Base-by-base conservation (phyloP, 2,888 invertebrate species). In the Leptinotarsa tumamoca region DNA sequence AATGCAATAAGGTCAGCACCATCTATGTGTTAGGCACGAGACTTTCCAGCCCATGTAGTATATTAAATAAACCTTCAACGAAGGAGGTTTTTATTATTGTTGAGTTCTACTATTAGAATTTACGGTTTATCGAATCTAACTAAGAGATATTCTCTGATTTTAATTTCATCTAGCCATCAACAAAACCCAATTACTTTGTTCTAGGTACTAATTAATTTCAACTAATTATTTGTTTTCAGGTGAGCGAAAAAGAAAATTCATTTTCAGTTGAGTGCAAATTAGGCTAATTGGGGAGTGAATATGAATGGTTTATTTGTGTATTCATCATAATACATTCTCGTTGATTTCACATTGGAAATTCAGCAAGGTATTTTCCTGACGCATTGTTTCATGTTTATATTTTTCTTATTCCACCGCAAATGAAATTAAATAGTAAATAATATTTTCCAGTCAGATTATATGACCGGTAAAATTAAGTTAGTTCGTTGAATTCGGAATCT, bases 181-280 rank as follows among this genome's bases (percentile, higher is more conserved):
- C n/a, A n/a, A 63, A 43, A 43, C n/a, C 7, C 3, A 63, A 43
- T 63, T 63, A n/a, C 33, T 63, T 13, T 43, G n/a, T 43, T 63
- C 21, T 14, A 18, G 0, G 10, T 3, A 23, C 58, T n/a, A 58
- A 58, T 58, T 18, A 23, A 58, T 58, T 23, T 58, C n/a, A 43
- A 43, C 43, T 43, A 43, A 63, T 18, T 63, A n/a, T 43, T 63
- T 63, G 63, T 63, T 27, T 43, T 10, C 63, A 63, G 43, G 33
- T 63, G 27, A 43, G 63, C 43, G 43, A 4, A 33, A 14, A 1
- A 10, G 43, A 27, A 21, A 43, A 43, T 43, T 63, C 4, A 43
- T 33, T 43, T 43, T 43, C 33, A 33, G 14, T 15, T 54, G 13
- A 27, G 17, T 61, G 17, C 63, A 63, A 43, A 63, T 63, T 17